A percentile compares a stretch with the other conserved stretches of the same genome.
Evolutionary conservation across 2,113 vertebrate species (phyloP).

Genomic region (Otis tarda): DNA sequence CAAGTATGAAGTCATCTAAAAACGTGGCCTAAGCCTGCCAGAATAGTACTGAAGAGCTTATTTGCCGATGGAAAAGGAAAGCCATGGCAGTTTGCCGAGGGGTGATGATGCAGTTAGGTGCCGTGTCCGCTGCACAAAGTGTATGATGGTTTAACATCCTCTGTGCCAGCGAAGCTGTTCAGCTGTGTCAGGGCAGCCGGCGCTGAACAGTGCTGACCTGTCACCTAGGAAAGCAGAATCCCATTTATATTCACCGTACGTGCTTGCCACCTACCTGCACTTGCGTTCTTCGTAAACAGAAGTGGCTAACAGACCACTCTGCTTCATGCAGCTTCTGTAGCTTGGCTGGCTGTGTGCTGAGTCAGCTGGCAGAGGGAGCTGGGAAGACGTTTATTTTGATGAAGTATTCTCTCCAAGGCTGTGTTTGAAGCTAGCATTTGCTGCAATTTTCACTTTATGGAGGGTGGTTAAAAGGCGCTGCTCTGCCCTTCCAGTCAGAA

Average conservation of each 20-base stretch:
- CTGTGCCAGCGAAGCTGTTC: background rate
- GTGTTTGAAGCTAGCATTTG: background rate
- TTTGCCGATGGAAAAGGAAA: background rate
- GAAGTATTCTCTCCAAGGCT: conserved; percentile 12
- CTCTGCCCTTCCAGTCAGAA: background rate
- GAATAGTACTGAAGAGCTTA: background rate
- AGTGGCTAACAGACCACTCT: background rate
- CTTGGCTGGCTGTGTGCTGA: conserved; percentile 40
- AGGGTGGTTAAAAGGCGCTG: conserved; percentile 14
- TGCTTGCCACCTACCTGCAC: background rate
- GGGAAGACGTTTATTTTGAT: conserved; percentile 21
- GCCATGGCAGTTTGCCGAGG: background rate
- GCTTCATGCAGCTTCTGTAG: background rate
- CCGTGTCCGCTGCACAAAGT: background rate
- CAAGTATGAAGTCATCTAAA: background rate
- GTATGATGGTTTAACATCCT: background rate
- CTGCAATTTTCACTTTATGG: conserved; percentile 3
- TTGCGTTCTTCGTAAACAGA: background rate
- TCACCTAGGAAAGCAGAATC: background rate
- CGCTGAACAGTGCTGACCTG: background rate
- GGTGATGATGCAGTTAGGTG: background rate
- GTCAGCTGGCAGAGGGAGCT: conserved; percentile 60
- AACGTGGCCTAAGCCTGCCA: background rate
- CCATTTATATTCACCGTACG: background rate
- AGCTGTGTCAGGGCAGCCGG: background rate